phyloP scores from a whole-genome alignment of 2,888 invertebrate species.

The Troides helena region DNA sequence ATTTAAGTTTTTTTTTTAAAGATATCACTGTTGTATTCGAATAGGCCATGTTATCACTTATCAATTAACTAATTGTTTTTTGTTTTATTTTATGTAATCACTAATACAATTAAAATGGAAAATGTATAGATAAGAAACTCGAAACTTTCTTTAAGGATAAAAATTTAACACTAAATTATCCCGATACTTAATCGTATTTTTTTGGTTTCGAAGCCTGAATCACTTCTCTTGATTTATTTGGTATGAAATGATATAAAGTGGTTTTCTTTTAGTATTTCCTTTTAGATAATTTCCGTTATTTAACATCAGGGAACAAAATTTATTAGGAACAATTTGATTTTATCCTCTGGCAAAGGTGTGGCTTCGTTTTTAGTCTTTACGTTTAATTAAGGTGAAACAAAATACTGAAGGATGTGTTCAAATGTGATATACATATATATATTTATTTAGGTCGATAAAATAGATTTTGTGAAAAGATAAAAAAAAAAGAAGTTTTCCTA shows the following conservation, averaged over 20 bases:
- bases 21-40: neutral
- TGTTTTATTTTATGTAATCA: no score
- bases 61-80: no score
- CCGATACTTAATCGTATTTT: no score
- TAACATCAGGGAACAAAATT: constrained; percentile 19
- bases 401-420: constrained; percentile 76
- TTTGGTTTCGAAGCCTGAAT: neutral
- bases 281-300: neutral
- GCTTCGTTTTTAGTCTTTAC: constrained; percentile 37
- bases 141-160: no score
- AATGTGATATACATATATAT: constrained; percentile 67
- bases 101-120: no score
- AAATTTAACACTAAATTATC: no score
- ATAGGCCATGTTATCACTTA: neutral
- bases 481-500: constrained; percentile 73
- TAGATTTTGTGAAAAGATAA: constrained; percentile 46
- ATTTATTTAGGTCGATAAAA: constrained; percentile 69
- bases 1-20: constrained; percentile 5
- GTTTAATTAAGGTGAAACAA: constrained; percentile 54
- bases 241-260: neutral
- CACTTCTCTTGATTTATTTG: neutral
- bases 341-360: constrained; percentile 37
- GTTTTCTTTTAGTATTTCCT: neutral
- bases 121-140: no score
- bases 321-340: constrained; percentile 48